These are phyloP conservation scores for Drosophila novamexicana DNA, from an alignment of 1,140 invertebrate genomes.

Conservation along the genomic window DNA sequence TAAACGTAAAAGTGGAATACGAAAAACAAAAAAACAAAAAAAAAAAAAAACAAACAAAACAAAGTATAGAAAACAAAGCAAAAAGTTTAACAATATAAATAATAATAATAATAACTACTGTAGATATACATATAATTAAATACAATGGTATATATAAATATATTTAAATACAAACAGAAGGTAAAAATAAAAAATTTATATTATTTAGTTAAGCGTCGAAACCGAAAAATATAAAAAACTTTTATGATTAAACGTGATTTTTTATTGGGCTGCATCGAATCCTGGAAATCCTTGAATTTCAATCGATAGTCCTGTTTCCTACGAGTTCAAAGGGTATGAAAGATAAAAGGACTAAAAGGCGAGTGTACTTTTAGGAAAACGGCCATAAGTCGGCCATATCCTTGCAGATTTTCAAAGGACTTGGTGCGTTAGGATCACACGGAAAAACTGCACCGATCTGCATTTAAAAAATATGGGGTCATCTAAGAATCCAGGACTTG, in stretches of 20 bases:
- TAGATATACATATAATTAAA: conserved; percentile 80
- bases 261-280: conserved; percentile 12
- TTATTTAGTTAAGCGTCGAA: conserved; percentile 74
- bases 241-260: conserved; percentile 69
- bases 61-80: conserved; percentile 47
- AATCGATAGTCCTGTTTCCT: not conserved
- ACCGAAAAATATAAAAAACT: conserved; percentile 80
- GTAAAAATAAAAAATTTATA: conserved; percentile 53
- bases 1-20: conserved; percentile 31
- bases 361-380: too few species aligned
- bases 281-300: not conserved
- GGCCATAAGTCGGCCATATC: too few species aligned
- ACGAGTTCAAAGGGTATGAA: too few species aligned
- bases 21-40: not conserved
- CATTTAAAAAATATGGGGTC: too few species aligned
- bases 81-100: conserved; percentile 57
- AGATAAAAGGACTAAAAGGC: too few species aligned
- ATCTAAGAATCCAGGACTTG: too few species aligned
- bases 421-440: too few species aligned
- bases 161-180: conserved; percentile 57
- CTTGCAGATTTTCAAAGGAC: too few species aligned
- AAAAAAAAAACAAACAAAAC: conserved; percentile 28
- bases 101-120: conserved; percentile 79
- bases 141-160: conserved; percentile 66
- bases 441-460: too few species aligned